Conservation (phyloP, 2,888 invertebrate species). For the Chrysolina oricalcia region DNA sequence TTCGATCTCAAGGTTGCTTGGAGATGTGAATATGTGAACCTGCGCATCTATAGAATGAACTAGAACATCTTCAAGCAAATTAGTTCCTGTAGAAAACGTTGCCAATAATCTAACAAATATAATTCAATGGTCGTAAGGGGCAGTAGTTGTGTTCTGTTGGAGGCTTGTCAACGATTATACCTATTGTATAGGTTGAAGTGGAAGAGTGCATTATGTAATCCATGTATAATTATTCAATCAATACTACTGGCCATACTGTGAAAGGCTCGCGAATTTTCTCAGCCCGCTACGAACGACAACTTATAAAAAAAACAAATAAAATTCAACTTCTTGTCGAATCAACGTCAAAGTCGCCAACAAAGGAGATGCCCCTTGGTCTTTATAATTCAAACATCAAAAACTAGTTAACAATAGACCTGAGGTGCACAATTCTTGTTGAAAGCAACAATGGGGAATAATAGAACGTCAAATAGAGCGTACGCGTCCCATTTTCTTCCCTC, state of each 20-base stretch:
- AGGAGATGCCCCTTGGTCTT: slow-evolving; percentile 51
- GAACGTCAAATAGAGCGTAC: slow-evolving; percentile 63
- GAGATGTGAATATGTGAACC: no score
- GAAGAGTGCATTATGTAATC: no score
- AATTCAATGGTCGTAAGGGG: no score
- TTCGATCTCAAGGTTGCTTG: no score
- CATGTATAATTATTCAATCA: no score
- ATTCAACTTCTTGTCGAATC: slow-evolving; percentile 50
- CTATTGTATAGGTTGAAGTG: no score
- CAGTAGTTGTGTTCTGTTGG: no score
- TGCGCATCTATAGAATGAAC: no score
- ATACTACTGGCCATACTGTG: not conserved
- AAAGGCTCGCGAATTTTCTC: not conserved
- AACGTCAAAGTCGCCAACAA: slow-evolving; percentile 58
- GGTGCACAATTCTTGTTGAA: slow-evolving; percentile 58
- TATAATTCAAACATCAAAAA: slow-evolving; percentile 63
- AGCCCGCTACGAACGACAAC: not conserved
- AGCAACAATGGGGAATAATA: slow-evolving; percentile 60
- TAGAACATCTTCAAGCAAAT: no score
- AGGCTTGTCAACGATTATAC: no score
- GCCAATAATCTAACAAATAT: no score
- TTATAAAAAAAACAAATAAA: slow-evolving; percentile 47
- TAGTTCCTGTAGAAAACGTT: no score
- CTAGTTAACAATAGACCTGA: slow-evolving; percentile 55
- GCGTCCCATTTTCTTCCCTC: slow-evolving; percentile 48